These are phyloP conservation scores for Drosophila tsacasi DNA, from an alignment of 1,140 invertebrate species.

Conservation along the genomic window DNA sequence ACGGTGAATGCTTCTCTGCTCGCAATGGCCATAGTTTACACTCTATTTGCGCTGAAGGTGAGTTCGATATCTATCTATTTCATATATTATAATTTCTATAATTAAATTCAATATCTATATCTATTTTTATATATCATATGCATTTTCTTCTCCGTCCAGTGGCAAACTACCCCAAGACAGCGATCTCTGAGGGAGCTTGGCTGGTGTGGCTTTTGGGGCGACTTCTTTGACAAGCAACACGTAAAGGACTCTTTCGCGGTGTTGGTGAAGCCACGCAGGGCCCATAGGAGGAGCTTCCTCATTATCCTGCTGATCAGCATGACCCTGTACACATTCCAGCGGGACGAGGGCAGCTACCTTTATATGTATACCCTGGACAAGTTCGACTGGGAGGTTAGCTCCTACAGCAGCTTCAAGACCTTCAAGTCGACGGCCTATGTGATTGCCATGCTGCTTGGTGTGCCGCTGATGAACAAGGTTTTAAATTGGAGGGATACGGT, in stretches of 20 bases:
- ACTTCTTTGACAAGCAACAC: conserved; percentile 90
- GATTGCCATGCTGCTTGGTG: conserved; percentile 88
- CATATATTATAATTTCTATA: background rate
- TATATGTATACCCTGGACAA: conserved; percentile 89
- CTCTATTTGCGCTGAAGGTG: conserved; percentile 85
- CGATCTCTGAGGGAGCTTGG: conserved; percentile 86
- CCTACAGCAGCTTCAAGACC: conserved; percentile 89
- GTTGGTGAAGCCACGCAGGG: conserved; percentile 86
- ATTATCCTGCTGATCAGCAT: conserved; percentile 89
- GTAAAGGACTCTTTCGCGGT: conserved; percentile 88
- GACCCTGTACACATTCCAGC: conserved; percentile 91
- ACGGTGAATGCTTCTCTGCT: conserved; percentile 88
- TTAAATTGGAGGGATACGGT: conserved; percentile 89
- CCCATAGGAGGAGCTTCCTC: conserved; percentile 87
- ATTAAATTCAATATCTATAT: background rate
- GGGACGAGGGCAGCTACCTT: conserved; percentile 90
- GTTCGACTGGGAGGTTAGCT: conserved; percentile 88
- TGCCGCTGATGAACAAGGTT: conserved; percentile 89
- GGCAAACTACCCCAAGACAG: conserved; percentile 89
- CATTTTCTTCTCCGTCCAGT: conserved; percentile 60
- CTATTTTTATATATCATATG: background rate
- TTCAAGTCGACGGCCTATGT: conserved; percentile 89
- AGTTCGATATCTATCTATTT: conserved; percentile 11
- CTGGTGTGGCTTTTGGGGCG: conserved; percentile 87
- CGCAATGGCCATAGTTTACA: conserved; percentile 88